Percentiles rank a stretch among this genome's conserved stretches.
Evolutionary conservation across 2,888 invertebrate species (phyloP).

Genomic region (Cryptocheilus praepositus): DNA sequence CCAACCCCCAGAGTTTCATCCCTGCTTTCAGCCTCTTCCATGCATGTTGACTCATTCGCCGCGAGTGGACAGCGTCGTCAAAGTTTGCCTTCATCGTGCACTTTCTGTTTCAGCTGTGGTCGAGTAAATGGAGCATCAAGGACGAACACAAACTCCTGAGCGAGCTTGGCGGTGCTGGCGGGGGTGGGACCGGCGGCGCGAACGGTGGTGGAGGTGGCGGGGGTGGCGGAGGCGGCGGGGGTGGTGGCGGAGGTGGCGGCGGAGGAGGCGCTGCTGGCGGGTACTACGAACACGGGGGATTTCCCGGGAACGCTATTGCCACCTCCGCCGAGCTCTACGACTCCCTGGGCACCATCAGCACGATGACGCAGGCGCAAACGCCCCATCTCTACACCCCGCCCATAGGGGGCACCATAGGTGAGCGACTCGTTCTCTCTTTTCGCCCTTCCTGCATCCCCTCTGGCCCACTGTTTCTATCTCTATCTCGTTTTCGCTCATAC

Average conservation of each 20-base stretch:
- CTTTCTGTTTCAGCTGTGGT: slow-evolving; percentile 81
- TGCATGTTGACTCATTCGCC: no score
- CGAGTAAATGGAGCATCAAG: slow-evolving; percentile 93
- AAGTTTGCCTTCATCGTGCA: slow-evolving; percentile 48
- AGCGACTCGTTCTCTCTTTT: slow-evolving; percentile 61
- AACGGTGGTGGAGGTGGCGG: slow-evolving; percentile 73
- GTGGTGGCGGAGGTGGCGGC: slow-evolving; percentile 74
- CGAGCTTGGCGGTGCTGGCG: slow-evolving; percentile 82
- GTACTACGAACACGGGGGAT: slow-evolving; percentile 74
- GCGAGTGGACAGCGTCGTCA: background rate
- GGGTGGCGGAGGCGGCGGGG: slow-evolving; percentile 72
- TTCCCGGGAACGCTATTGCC: slow-evolving; percentile 73
- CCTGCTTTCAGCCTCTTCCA: no score
- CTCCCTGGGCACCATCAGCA: slow-evolving; percentile 83
- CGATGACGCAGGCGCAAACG: slow-evolving; percentile 84
- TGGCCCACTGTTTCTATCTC: background rate
- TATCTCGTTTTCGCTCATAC: background rate
- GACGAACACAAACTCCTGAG: slow-evolving; percentile 92
- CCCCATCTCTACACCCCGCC: slow-evolving; percentile 87
- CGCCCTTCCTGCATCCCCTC: slow-evolving; percentile 17
- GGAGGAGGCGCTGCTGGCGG: slow-evolving; percentile 75
- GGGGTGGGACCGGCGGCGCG: slow-evolving; percentile 70
- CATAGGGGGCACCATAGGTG: slow-evolving; percentile 82
- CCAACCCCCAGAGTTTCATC: no score
- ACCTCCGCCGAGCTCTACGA: slow-evolving; percentile 81